A percentile compares a stretch with the other conserved stretches of the same genome.
Evolutionary conservation across 2,888 invertebrate genomes (phyloP).

Genomic region (Rhagonycha fulva): DNA sequence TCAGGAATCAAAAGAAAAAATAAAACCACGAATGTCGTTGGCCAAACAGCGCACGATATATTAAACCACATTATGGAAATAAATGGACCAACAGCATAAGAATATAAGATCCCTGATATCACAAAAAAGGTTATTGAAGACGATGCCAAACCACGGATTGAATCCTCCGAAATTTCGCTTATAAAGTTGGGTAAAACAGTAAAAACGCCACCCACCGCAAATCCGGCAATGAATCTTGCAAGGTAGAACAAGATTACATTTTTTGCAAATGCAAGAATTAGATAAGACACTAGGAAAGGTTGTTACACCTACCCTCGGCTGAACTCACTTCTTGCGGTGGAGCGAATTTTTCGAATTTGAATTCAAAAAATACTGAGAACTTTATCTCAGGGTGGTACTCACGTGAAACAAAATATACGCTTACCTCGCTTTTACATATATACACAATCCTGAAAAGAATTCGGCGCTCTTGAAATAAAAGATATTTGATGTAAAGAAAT

Average conservation of each 20-base stretch:
- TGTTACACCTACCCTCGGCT: too few species aligned
- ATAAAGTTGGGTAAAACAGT: constrained; percentile 79
- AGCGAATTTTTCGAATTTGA: too few species aligned
- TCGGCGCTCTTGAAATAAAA: too few species aligned
- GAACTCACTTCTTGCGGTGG: too few species aligned
- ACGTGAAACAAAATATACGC: too few species aligned
- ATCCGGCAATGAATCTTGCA: constrained; percentile 59
- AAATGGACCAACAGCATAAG: constrained; percentile 36
- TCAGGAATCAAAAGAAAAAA: constrained; percentile 69
- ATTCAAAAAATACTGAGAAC: too few species aligned
- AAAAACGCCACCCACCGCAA: constrained; percentile 70
- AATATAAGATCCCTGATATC: constrained; percentile 65
- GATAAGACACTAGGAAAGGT: constrained; percentile 58
- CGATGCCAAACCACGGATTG: constrained; percentile 75
- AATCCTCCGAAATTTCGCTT: constrained; percentile 78
- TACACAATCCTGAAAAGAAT: too few species aligned
- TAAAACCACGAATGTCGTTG: constrained; percentile 58
- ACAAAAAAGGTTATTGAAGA: constrained; percentile 78
- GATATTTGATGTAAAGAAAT: too few species aligned
- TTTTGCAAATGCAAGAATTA: constrained; percentile 43
- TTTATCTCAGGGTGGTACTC: too few species aligned
- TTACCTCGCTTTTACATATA: too few species aligned
- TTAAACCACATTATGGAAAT: constrained; percentile 37
- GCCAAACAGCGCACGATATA: constrained; percentile 52
- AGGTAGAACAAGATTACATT: constrained; percentile 43